phyloP scores from a whole-genome alignment of 2,113 vertebrate genomes.

The Eurystomus gularis region DNA sequence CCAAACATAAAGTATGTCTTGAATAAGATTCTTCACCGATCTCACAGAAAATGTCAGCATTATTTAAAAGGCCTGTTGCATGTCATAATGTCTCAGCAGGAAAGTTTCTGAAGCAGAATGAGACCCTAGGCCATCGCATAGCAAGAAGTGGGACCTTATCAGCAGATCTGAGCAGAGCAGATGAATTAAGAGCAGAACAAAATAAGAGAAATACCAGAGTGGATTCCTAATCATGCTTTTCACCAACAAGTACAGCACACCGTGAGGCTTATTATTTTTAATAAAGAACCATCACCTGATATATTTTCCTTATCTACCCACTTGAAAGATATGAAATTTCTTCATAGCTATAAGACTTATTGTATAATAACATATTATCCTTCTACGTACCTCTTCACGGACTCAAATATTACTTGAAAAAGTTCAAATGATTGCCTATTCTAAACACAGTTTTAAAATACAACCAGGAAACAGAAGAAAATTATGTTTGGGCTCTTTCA shows the following conservation, averaged over 20 bases:
- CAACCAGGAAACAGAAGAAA: neutral
- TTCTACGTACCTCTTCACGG: neutral
- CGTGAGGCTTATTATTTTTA: neutral
- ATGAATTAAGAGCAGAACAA: neutral
- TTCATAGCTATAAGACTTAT: neutral
- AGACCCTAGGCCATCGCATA: neutral
- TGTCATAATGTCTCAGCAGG: neutral
- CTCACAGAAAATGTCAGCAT: neutral
- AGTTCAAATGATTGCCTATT: neutral
- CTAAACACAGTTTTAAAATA: neutral
- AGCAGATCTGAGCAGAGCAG: neutral
- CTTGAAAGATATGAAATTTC: neutral
- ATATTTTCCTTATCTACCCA: neutral
- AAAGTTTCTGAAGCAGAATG: neutral
- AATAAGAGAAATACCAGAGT: neutral
- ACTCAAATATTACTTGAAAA: neutral
- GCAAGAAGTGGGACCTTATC: neutral
- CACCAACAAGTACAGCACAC: neutral
- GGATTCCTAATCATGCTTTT: neutral
- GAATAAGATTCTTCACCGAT: neutral
- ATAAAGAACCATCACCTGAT: neutral
- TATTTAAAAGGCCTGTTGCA: neutral
- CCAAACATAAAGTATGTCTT: neutral
- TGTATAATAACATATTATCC: neutral
- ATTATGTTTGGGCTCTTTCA: neutral